These are phyloP conservation scores for Athalia cordata DNA, from an alignment of 2,888 invertebrate genomes.

Conservation along the genomic window DNA sequence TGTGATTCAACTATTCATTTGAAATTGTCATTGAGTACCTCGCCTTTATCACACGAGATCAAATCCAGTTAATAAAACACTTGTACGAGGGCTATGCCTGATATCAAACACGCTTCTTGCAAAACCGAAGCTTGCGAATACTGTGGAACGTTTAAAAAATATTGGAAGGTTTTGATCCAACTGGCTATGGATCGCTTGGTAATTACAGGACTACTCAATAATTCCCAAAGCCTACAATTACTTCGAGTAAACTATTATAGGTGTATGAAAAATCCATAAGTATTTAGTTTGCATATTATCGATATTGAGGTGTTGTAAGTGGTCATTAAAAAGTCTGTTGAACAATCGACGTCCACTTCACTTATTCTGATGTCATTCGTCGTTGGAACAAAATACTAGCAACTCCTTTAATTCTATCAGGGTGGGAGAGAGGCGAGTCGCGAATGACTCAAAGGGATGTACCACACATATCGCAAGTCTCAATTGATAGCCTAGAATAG, in stretches of 20 bases:
- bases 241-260: background rate
- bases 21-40: background rate
- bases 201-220: constrained; percentile 19
- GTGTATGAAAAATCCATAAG: constrained; percentile 6
- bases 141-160: background rate
- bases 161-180: background rate
- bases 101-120: background rate
- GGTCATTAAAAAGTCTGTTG: background rate
- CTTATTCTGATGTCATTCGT: background rate
- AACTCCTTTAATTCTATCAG: too few species aligned
- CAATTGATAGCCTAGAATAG: background rate
- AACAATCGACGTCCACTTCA: constrained; percentile 31
- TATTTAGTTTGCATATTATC: background rate
- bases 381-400: too few species aligned
- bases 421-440: too few species aligned
- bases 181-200: constrained; percentile 16
- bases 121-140: background rate
- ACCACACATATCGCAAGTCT: background rate
- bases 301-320: background rate
- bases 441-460: too few species aligned
- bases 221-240: constrained; percentile 34
- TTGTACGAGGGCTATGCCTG: background rate
- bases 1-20: background rate
- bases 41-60: background rate
- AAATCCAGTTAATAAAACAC: background rate